Conservation (phyloP, 64 coral and sea anemone species). For the Actinia equina region DNA sequence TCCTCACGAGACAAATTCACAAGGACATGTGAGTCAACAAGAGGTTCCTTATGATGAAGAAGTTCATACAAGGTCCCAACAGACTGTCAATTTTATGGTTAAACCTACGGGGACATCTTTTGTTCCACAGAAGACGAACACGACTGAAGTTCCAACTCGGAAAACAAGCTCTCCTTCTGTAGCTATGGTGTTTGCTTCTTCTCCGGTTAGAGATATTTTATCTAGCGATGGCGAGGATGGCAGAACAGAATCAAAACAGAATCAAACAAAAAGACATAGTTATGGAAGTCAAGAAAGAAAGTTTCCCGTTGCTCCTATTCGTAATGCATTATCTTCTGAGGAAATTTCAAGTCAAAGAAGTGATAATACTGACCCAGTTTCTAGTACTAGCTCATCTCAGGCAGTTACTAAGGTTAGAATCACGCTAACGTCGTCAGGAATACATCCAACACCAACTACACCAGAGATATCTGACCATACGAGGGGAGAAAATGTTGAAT, state of each 20-base stretch:
- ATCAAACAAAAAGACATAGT: neutral
- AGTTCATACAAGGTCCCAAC: neutral
- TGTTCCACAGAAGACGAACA: neutral
- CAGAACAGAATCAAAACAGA: neutral
- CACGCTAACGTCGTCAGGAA: neutral
- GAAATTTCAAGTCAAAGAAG: neutral
- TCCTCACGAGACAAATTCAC: neutral
- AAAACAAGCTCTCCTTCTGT: conserved; percentile 13
- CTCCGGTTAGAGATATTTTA: neutral
- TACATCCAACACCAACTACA: neutral
- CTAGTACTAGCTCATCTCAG: neutral
- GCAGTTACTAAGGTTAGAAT: neutral
- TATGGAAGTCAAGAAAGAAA: neutral
- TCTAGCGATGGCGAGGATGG: neutral
- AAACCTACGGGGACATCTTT: neutral
- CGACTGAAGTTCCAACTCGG: neutral
- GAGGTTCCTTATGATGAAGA: neutral
- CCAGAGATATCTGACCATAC: neutral
- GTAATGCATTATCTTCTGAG: neutral
- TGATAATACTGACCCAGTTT: neutral
- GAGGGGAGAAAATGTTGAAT: neutral
- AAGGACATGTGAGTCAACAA: neutral
- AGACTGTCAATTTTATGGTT: neutral
- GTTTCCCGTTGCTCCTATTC: neutral
- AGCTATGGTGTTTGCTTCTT: conserved; percentile 1